Base-by-base conservation (phyloP, 2,888 invertebrate species). In the Chirona hameri region DNA sequence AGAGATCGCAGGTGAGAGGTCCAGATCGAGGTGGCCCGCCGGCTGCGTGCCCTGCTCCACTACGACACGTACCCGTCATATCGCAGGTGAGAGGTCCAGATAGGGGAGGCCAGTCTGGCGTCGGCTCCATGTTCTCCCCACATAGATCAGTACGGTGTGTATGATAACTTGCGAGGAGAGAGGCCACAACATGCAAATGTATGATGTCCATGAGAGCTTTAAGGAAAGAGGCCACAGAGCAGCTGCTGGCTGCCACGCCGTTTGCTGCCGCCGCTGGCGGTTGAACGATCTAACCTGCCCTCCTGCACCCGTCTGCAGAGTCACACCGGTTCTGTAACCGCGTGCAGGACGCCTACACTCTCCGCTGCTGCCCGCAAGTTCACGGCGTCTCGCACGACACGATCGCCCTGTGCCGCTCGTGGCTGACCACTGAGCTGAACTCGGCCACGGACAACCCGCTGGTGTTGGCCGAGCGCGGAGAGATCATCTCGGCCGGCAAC, bases 371-470 rank as follows among this genome's bases (percentile, higher is more conserved):
- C 85, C 92, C 92, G 3, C 90, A 91, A n/a, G 92, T 92, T 0
- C 92, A 92, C 86, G 92, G 92, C 21, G 89, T 92, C 79, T 91
- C 91, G 5, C 91, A 91, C 86, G 92, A 93, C 86, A 92, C 92
- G 0, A 90, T 92, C 27, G 90, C 90, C 81, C 92, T 92, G 87
- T 91, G 91, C 0, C 88, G 90, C 79, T 88, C 89, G 7, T 89
- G 92, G 15, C 89, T 92, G 46, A 89, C 89, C 0, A 91, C 90
- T 4, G 92, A 92, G 87, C 90, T 92, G 88, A 92, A 92, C 88
- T 91, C 91, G 84, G 91, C 91, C 27, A 92, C 92, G 2, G 92
- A 92, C 87, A 92, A 92, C 87, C 92, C 92, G 83, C 87, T 91
- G 83, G 90, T 91, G 21, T 90, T 91, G 86, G 88, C 90, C 14